phyloP scores from a whole-genome alignment of 2,113 vertebrate species.

The Lichenostomus cassidix region DNA sequence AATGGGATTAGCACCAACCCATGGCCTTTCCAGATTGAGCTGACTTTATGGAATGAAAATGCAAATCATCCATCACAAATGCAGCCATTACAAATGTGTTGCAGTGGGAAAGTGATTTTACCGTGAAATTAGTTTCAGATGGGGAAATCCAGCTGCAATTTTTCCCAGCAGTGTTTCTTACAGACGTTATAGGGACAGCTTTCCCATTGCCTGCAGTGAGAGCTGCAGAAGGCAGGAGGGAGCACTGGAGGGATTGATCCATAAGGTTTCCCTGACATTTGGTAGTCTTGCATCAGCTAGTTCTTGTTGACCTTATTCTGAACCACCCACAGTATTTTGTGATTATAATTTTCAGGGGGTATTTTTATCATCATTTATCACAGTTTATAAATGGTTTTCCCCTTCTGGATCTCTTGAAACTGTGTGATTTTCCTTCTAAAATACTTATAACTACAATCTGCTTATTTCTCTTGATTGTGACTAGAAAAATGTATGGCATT shows the following conservation, averaged over 20 bases:
- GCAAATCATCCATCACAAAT: not conserved
- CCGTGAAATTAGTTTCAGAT: not conserved
- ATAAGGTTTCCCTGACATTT: not conserved
- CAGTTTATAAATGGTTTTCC: not conserved
- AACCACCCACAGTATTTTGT: not conserved
- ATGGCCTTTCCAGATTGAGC: not conserved
- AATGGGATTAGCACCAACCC: not conserved
- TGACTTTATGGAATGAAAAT: not conserved
- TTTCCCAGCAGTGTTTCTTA: not conserved
- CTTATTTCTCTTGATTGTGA: not conserved
- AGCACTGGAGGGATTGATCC: not conserved
- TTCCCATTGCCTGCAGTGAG: not conserved
- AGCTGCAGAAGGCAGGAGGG: not conserved
- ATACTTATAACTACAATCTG: not conserved
- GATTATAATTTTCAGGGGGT: not conserved
- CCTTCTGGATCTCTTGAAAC: not conserved
- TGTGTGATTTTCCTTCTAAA: not conserved
- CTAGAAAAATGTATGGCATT: not conserved
- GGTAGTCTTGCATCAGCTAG: not conserved
- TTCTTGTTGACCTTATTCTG: not conserved
- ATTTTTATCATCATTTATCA: not conserved
- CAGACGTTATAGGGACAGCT: not conserved
- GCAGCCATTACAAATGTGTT: not conserved
- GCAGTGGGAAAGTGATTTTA: not conserved
- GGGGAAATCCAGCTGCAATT: not conserved